Conservation (phyloP, 2,888 invertebrate species). For the Leucophenga montana region DNA sequence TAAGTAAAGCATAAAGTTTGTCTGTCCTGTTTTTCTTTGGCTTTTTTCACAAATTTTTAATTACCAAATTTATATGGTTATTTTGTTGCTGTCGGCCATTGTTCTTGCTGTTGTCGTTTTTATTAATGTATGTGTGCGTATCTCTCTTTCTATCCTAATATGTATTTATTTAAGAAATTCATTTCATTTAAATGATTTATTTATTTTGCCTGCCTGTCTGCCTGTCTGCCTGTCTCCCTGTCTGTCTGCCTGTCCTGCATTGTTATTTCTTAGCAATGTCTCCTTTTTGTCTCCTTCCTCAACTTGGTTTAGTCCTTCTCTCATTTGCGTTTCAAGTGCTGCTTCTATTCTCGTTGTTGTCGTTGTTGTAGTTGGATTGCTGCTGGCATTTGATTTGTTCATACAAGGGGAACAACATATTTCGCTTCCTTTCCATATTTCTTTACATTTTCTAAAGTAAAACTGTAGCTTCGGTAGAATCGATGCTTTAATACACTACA, state of each 20-base stretch:
- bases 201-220: constrained; percentile 58
- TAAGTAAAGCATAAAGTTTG: no score
- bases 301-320: not conserved
- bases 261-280: constrained; percentile 38
- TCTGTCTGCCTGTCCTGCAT: no score
- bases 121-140: not conserved
- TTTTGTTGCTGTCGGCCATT: not conserved
- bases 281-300: not conserved
- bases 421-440: not conserved
- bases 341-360: constrained; percentile 3
- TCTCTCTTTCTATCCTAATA: not conserved
- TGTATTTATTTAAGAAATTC: constrained; percentile 41
- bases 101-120: constrained; percentile 2
- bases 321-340: not conserved
- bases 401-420: constrained; percentile 36
- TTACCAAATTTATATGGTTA: constrained; percentile 2
- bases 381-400: constrained; percentile 64
- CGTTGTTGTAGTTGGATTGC: constrained; percentile 56
- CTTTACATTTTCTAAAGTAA: no score
- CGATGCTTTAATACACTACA: not conserved
- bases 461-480: no score
- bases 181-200: constrained; percentile 65
- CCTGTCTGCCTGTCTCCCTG: no score
- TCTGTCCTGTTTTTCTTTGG: constrained; percentile 30
- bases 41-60: constrained; percentile 5